Base-by-base conservation (phyloP, 2,888 invertebrate species). In the Andrena marginata region DNA sequence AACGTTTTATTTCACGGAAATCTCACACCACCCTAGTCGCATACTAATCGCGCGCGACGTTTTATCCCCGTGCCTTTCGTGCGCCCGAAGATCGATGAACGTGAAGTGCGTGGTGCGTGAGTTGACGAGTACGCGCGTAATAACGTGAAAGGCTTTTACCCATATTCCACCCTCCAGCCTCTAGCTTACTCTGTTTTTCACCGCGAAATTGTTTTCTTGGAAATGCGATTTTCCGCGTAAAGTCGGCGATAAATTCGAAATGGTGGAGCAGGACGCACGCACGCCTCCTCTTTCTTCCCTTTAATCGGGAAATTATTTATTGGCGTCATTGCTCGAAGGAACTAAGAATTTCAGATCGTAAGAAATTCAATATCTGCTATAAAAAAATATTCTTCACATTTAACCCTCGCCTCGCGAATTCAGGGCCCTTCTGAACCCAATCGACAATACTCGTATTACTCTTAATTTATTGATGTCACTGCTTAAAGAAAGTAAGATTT, bases 71-170 rank as follows among this genome's bases (percentile, higher is more conserved):
- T 5, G 8, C 23, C 16, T 2, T 0, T 16, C 7, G 16, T 8
- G 3, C 59, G 20, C 63, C 6, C 31, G 10, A 20, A 54, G 69
- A 49, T 69, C 75, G 75, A 75, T 69, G 75, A 51, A 69, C 62
- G 26, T 2, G 26, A 35, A 35, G 48, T 60, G 59, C 49, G 68
- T 20, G 35, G 60, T 35, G 51, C 69, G 69, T 35, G n/a, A 69
- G 26, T 62, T 29, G 51, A 35, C 16, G n/a, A 35, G 62, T 35
- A 62, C 51, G 68, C 49, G 23, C 68, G 68, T 75, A 75, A 62
- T 69, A 62, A n/a, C 62, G 62, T 42, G 51, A 62, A 69, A 75
- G 35, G 75, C 60, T 69, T 75, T 69, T 69, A 69, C 33, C 51
- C 51, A n/a, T 3, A 51, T 33, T 23, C 23, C 56, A 23, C n/a